Evolutionary conservation across 1,140 invertebrate genomes (phyloP).

Genomic region (Drosophila saltans): DNA sequence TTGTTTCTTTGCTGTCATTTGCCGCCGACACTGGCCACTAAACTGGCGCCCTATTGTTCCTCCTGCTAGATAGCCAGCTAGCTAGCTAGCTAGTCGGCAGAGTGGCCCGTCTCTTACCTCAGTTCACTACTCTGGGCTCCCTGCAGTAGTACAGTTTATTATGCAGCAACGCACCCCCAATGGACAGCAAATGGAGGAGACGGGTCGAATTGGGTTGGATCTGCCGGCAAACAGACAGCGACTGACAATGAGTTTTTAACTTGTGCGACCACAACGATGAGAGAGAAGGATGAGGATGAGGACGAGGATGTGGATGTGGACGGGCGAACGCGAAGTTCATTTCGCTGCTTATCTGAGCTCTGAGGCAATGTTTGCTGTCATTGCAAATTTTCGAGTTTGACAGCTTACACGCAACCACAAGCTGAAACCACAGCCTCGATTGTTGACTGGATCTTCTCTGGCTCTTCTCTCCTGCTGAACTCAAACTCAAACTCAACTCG

Average conservation of each 20-base stretch:
- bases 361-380: constrained; percentile 81
- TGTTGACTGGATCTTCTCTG: constrained; percentile 47
- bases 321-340: constrained; percentile 43
- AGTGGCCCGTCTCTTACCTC: constrained; percentile 17
- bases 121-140: constrained; percentile 3
- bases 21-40: constrained; percentile 52
- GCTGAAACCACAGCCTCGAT: constrained; percentile 31
- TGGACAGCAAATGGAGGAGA: constrained; percentile 31
- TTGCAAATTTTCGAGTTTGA: constrained; percentile 82
- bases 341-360: constrained; percentile 70
- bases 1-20: constrained; percentile 74
- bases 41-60: constrained; percentile 77
- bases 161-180: constrained; percentile 80
- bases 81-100: not conserved
- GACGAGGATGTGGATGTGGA: constrained; percentile 11
- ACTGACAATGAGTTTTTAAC: constrained; percentile 81
- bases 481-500: constrained; percentile 3
- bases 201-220: constrained; percentile 43
- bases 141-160: constrained; percentile 67
- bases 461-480: constrained; percentile 27
- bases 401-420: constrained; percentile 73
- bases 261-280: constrained; percentile 38
- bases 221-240: constrained; percentile 65
- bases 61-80: not conserved
- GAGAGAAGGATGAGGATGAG: constrained; percentile 11